A percentile compares a stretch with the other conserved stretches of the same genome.
Conservation (phyloP, 2,113 vertebrate species). For the Gracilinanus agilis region DNA sequence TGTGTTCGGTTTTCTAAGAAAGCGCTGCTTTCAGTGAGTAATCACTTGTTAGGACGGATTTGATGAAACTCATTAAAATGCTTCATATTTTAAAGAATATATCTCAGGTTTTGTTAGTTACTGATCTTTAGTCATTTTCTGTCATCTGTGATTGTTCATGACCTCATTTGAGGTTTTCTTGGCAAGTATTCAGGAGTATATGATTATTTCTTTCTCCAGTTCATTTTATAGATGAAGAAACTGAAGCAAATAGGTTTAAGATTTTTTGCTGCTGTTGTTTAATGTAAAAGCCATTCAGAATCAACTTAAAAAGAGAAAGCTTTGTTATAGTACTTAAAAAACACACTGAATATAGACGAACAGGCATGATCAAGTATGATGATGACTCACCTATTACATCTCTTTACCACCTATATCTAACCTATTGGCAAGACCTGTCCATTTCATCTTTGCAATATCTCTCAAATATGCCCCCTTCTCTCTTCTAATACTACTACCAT, state of each 20-base stretch:
- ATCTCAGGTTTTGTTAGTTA: neutral
- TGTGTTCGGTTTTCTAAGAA: neutral
- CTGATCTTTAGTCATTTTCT: neutral
- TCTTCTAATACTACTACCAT: too few relatives aligned
- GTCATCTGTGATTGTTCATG: too few relatives aligned
- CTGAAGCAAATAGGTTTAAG: neutral
- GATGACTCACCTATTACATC: too few relatives aligned
- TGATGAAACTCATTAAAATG: neutral
- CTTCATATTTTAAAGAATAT: constrained; percentile 3
- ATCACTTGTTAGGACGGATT: neutral
- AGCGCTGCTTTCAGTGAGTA: neutral
- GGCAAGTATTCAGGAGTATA: neutral
- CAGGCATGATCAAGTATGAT: too few relatives aligned
- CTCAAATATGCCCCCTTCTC: too few relatives aligned
- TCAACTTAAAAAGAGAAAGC: too few relatives aligned
- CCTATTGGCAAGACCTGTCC: too few relatives aligned
- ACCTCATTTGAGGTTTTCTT: neutral
- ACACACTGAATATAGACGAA: too few relatives aligned
- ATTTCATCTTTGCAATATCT: too few relatives aligned
- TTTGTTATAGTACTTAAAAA: too few relatives aligned
- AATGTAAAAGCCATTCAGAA: neutral
- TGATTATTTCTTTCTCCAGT: neutral
- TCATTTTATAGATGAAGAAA: neutral
- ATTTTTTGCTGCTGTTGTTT: neutral
- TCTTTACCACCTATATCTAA: too few relatives aligned